Conservation (phyloP, 2,113 vertebrate species). For the Rhea americana region DNA sequence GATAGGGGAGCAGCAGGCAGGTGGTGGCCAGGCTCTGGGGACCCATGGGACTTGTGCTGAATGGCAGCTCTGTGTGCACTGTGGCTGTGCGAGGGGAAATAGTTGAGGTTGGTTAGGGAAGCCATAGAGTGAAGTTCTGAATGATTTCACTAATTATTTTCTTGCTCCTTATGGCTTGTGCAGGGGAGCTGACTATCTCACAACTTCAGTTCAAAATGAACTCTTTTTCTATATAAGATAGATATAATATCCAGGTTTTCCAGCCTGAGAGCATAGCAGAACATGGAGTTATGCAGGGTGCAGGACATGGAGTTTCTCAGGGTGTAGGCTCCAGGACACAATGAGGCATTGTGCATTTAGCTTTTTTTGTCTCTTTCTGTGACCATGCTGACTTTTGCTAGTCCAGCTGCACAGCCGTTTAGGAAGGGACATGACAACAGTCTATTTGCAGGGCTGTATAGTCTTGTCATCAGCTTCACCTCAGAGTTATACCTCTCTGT, state of each 20-base stretch:
- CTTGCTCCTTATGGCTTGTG: not conserved
- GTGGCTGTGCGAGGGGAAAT: rapidly evolving
- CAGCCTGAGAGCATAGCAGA: not conserved
- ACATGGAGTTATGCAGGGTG: not conserved
- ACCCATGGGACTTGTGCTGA: rapidly evolving
- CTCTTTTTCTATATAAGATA: not conserved
- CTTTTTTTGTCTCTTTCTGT: not conserved
- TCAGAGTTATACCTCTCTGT: not conserved
- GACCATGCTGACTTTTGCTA: not conserved
- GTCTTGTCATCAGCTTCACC: not conserved
- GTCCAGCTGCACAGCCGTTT: not conserved
- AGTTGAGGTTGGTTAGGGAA: rapidly evolving
- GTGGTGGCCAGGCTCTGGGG: not conserved
- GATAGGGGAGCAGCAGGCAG: rapidly evolving
- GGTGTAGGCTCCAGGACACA: not conserved
- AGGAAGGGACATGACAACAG: not conserved
- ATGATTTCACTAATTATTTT: not conserved
- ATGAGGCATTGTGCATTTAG: not conserved
- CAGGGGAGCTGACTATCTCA: not conserved
- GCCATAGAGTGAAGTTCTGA: rapidly evolving
- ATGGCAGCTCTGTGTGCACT: rapidly evolving
- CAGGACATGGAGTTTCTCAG: not conserved
- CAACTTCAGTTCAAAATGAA: not conserved
- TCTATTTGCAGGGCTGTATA: not conserved
- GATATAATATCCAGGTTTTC: not conserved